These are phyloP conservation scores for Adelosebastes latens DNA, from an alignment of 2,797 vertebrate genomes.

Conservation along the genomic window DNA sequence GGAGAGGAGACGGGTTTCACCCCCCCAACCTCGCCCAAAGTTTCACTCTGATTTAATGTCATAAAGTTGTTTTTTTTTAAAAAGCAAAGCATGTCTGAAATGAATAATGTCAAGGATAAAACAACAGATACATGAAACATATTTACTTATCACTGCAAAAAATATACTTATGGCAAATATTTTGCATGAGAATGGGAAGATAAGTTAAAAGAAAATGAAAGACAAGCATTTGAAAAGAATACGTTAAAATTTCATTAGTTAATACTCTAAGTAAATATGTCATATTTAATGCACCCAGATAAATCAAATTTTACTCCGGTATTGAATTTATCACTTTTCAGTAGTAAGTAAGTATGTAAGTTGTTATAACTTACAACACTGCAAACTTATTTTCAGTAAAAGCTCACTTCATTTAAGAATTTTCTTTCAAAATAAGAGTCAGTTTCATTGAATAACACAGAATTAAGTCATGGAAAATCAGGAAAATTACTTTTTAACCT, in stretches of 20 bases:
- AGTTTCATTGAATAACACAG: not conserved
- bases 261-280: not conserved
- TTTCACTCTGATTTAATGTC: not conserved
- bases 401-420: not conserved
- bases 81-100: not conserved
- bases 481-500: not conserved
- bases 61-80: not conserved
- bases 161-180: not conserved
- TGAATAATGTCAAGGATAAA: not conserved
- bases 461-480: not conserved
- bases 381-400: not conserved
- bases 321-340: not conserved
- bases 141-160: not conserved
- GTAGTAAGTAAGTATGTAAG: not conserved
- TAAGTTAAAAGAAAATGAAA: not conserved
- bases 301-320: not conserved
- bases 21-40: not conserved
- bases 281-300: not conserved
- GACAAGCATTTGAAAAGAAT: not conserved
- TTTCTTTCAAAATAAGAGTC: not conserved
- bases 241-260: not conserved
- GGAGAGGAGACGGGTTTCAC: not conserved
- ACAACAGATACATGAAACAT: not conserved
- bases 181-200: not conserved
- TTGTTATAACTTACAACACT: not conserved